Evolutionary conservation across 1,140 invertebrate species (phyloP).

Genomic region (Schlechtendalia chinensis): DNA sequence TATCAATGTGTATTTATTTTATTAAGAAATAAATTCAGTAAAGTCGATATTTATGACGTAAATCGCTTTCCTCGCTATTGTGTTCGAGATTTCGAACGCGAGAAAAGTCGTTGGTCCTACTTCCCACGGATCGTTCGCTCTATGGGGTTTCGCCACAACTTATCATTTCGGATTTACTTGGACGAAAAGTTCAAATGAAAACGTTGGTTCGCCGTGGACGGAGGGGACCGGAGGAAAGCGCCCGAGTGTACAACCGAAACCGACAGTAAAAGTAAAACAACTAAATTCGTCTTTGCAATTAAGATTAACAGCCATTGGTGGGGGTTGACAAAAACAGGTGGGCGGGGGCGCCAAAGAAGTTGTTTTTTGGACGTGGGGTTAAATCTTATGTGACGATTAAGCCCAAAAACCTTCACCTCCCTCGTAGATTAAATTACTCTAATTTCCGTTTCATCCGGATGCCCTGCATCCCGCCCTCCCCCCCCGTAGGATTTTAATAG

Average conservation of each 20-base stretch:
- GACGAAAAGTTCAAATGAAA: slow-evolving; percentile 22
- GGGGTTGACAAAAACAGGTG: slow-evolving; percentile 36
- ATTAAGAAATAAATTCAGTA: no score
- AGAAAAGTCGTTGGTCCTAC: background rate
- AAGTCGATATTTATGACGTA: no score
- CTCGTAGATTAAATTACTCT: slow-evolving; percentile 39
- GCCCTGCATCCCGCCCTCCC: no score
- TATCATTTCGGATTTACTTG: slow-evolving; percentile 18
- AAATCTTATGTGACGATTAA: slow-evolving; percentile 49
- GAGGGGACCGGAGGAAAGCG: background rate
- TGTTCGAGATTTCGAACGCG: background rate
- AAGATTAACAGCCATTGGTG: slow-evolving; percentile 16
- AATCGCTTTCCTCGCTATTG: no score
- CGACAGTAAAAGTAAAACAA: slow-evolving; percentile 30
- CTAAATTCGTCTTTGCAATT: slow-evolving; percentile 39
- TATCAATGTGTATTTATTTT: no score
- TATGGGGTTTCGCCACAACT: background rate
- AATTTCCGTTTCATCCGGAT: slow-evolving; percentile 41
- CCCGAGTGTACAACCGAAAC: slow-evolving; percentile 29
- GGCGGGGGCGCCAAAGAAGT: background rate
- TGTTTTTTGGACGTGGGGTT: slow-evolving; percentile 13
- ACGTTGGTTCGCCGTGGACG: background rate
- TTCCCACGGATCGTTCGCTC: background rate
- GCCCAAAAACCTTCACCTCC: slow-evolving; percentile 9
- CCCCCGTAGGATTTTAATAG: slow-evolving; percentile 25